Conservation (phyloP, 2,113 vertebrate genomes). For the Syrmaticus mikado region DNA sequence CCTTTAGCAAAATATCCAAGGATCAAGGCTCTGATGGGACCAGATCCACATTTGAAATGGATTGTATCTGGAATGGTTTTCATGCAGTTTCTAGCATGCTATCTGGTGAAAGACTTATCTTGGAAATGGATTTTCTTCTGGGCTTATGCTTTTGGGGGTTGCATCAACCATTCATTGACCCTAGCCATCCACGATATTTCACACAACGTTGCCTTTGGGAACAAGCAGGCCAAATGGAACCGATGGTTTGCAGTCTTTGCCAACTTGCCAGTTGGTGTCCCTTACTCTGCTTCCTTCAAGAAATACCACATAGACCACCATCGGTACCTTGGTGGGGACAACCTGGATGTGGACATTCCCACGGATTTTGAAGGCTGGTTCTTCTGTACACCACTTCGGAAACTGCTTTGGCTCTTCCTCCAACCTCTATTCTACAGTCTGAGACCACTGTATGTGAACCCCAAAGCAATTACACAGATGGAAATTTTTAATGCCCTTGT, state of each 20-base stretch:
- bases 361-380: conserved; percentile 94
- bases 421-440: conserved; percentile 92
- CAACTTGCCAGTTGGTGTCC: conserved; percentile 93
- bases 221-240: conserved; percentile 85
- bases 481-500: conserved; percentile 86
- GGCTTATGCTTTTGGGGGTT: conserved; percentile 94
- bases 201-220: conserved; percentile 94
- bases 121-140: conserved; percentile 98
- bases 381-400: conserved; percentile 90
- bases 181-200: conserved; percentile 98
- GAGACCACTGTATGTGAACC: conserved; percentile 90
- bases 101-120: conserved; percentile 83
- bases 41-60: conserved; percentile 94
- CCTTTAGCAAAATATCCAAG: conserved; percentile 92
- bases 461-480: conserved; percentile 87
- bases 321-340: conserved; percentile 92
- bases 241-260: conserved; percentile 96
- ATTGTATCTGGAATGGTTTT: conserved; percentile 91
- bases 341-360: conserved; percentile 93
- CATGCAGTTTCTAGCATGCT: conserved; percentile 88
- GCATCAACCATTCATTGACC: conserved; percentile 94
- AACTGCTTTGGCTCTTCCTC: conserved; percentile 90
- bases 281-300: conserved; percentile 96
- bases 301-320: conserved; percentile 99
- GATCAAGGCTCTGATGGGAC: conserved; percentile 94